Base-by-base conservation (phyloP, 2,888 invertebrate genomes). In the Sussaba pulchella region DNA sequence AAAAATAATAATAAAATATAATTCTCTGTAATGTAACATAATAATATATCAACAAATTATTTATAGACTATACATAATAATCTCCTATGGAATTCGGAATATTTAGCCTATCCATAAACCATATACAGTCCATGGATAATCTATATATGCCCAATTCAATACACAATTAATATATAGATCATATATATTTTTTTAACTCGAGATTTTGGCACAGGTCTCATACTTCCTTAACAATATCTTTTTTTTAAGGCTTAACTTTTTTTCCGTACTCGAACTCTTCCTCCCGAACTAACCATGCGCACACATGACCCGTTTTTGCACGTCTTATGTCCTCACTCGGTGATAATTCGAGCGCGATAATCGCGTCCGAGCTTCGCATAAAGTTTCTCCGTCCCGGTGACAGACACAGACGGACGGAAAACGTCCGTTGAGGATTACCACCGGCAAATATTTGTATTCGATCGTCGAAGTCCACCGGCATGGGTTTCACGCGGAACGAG, bases 391-490 rank as follows among this genome's bases (percentile, higher is more conserved):
- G 19, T 6, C 12, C 52, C 14, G 17, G 26, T 26, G 43, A 12
- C 26, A 10, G 24, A 31, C n/a, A n/a, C 43, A 10, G 26, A 43
- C 45, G 36, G 31, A 31, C 21, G n/a, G n/a, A n/a, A 57, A 57
- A 59, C 74, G 24, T 19, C 43, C 39, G 39, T 59, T 81, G 81
- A n/a, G n/a, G 73, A 81, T 77, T 70, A 41, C n/a, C 81, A 66
- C 50, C 69, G 61, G 79, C 76, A 82, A 82, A 82, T 80, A 82
- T 82, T 82, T 82, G 82, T 76, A 72, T 70, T 59, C 72, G 80
- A 73, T 76, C 78, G 64, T 61, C 79, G 72, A 72, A 57, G 19
- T 70, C 66, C 70, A 66, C 17, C 39, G 3, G 50, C 43, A 31
- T 6, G 31, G 4, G 69, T 73, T 81, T 39, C 57, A 70, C 52